A percentile compares a stretch with the other conserved stretches of the same genome.
Evolutionary conservation across 30 jellyfish, hydroid and myxozoan genomes (phyloP).

Genomic region (Cassiopea xamachana): DNA sequence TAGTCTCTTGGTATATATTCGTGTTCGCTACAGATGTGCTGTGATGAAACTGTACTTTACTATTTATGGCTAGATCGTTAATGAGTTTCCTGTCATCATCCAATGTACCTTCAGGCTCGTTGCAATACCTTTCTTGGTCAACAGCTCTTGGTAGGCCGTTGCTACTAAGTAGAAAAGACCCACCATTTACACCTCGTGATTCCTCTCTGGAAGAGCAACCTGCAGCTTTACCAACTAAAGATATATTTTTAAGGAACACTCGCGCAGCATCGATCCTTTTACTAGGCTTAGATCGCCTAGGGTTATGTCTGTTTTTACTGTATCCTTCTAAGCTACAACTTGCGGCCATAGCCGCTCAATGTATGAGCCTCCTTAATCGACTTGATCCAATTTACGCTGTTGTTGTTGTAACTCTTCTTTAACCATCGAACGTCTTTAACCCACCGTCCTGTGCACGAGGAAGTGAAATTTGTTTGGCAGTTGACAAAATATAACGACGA

Average conservation of each 20-base stretch:
- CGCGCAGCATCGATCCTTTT: slow-evolving; percentile 73
- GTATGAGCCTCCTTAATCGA: slow-evolving; percentile 21
- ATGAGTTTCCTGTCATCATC: slow-evolving; percentile 52
- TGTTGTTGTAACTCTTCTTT: not conserved
- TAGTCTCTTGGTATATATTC: slow-evolving; percentile 23
- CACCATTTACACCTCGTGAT: not conserved
- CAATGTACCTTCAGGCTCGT: slow-evolving; percentile 3
- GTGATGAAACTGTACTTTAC: slow-evolving; percentile 53
- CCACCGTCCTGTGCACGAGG: not conserved
- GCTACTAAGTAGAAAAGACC: not conserved
- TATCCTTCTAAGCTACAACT: slow-evolving; percentile 36
- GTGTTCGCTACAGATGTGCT: slow-evolving; percentile 61
- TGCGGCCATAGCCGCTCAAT: slow-evolving; percentile 66
- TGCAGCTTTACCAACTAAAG: slow-evolving; percentile 31
- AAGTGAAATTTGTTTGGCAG: too few relatives aligned
- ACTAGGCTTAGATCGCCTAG: slow-evolving; percentile 42
- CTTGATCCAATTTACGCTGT: not conserved
- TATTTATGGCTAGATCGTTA: slow-evolving; percentile 33
- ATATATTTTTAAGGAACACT: slow-evolving; percentile 47
- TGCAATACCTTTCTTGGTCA: not conserved
- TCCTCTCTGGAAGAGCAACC: not conserved
- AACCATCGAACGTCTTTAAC: not conserved
- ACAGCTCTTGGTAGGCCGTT: not conserved
- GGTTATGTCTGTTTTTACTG: not conserved
- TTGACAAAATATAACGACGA: too few relatives aligned